These are phyloP conservation scores for Amorpha juglandis DNA, from an alignment of 2,888 invertebrate species.

Conservation along the genomic window DNA sequence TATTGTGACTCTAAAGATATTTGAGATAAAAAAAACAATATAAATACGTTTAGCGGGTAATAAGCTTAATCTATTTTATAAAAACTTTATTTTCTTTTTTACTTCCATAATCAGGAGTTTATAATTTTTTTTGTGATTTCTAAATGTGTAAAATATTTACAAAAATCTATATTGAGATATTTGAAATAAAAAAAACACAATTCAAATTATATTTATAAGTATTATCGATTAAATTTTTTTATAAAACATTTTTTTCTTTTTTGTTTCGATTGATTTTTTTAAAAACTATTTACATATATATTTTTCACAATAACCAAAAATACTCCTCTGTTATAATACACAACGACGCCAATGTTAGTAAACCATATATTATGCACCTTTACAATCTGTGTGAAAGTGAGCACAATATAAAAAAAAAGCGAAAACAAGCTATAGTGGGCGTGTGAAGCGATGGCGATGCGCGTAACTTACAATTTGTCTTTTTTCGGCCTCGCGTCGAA, in stretches of 20 bases:
- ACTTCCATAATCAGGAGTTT: too few species aligned
- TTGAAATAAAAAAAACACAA: too few species aligned
- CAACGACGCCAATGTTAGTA: background rate
- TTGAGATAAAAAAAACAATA: too few species aligned
- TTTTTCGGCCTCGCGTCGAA: constrained; percentile 57
- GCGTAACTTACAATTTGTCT: constrained; percentile 73
- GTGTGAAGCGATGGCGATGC: constrained; percentile 26
- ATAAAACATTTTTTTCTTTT: background rate
- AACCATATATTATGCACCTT: background rate
- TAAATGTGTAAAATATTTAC: too few species aligned
- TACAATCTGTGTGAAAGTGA: background rate
- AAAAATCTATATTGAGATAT: too few species aligned
- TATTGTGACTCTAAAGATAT: too few species aligned
- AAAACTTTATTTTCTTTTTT: too few species aligned
- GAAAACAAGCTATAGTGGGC: constrained; percentile 12
- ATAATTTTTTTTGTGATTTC: too few species aligned
- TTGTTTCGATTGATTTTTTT: background rate
- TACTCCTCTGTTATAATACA: background rate
- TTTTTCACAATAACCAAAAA: background rate
- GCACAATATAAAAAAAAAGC: background rate
- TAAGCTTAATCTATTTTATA: too few species aligned
- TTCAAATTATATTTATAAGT: too few species aligned
- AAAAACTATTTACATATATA: background rate
- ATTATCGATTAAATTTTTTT: too few species aligned
- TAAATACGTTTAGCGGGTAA: too few species aligned